A percentile compares a stretch with the other conserved stretches of the same genome.
Evolutionary conservation across 2,797 vertebrate species (phyloP).

Genomic region (Sebastes cheni): DNA sequence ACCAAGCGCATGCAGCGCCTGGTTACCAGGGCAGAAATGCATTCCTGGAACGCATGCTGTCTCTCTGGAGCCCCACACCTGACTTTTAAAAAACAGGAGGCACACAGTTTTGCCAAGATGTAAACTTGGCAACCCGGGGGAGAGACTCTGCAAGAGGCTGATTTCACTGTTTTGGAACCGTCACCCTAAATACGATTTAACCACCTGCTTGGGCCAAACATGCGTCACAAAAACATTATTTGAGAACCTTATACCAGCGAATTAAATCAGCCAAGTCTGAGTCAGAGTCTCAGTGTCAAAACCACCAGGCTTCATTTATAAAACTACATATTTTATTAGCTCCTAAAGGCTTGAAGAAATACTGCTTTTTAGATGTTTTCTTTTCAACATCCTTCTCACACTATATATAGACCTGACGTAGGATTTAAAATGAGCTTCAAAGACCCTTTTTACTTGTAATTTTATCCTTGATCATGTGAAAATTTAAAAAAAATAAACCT

Average conservation of each 20-base stretch:
- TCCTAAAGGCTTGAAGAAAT: neutral
- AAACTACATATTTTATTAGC: neutral
- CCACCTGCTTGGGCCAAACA: neutral
- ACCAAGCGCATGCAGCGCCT: conserved; percentile 49
- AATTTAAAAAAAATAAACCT: neutral
- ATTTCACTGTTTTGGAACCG: conserved; percentile 10
- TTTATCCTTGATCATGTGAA: neutral
- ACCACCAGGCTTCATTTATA: neutral
- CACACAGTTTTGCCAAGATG: conserved; percentile 7
- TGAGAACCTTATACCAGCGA: neutral
- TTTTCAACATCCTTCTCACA: neutral
- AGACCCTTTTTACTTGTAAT: neutral
- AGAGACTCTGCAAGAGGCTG: neutral
- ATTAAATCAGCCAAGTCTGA: neutral
- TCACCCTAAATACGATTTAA: conserved; percentile 9
- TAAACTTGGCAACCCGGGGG: neutral
- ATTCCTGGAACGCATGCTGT: conserved; percentile 57
- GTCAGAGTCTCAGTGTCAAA: neutral
- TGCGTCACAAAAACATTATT: neutral
- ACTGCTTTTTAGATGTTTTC: neutral
- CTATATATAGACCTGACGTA: neutral
- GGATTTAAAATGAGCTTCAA: neutral
- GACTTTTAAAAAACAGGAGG: conserved; percentile 4
- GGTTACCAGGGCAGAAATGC: conserved; percentile 80
- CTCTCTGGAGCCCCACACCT: conserved; percentile 7